These are phyloP conservation scores for Palythoa grandis DNA, from an alignment of 92 coral and sea anemone species.

Conservation along the genomic window DNA sequence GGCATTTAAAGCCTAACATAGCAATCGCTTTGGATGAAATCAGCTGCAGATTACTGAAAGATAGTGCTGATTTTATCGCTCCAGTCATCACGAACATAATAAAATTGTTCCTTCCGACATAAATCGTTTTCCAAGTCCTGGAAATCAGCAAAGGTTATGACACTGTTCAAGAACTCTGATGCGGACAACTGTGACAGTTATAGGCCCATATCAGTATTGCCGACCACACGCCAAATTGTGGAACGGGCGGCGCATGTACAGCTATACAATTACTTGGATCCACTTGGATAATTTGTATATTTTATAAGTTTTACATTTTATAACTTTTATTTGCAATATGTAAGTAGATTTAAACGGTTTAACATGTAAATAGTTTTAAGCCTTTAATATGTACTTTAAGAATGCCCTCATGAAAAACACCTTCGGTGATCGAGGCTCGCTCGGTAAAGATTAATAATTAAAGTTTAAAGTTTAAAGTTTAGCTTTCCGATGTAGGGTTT, in stretches of 20 bases:
- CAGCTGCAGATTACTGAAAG: slow-evolving; percentile 52
- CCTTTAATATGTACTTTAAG: too few species aligned
- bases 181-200: slow-evolving; percentile 15
- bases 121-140: slow-evolving; percentile 32
- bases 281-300: too few species aligned
- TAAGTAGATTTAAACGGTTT: too few species aligned
- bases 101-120: slow-evolving; percentile 29
- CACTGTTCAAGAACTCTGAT: slow-evolving; percentile 33
- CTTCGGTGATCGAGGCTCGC: too few species aligned
- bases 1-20: slow-evolving; percentile 45
- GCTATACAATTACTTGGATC: neutral
- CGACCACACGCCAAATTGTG: slow-evolving; percentile 10
- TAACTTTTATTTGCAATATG: too few species aligned
- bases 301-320: too few species aligned
- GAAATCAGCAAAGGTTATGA: slow-evolving; percentile 40
- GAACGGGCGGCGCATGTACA: slow-evolving; percentile 6
- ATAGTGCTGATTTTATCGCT: slow-evolving; percentile 1
- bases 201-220: slow-evolving; percentile 40
- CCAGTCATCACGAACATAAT: slow-evolving; percentile 15
- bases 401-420: too few species aligned
- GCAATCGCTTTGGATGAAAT: slow-evolving; percentile 58
- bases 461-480: too few species aligned
- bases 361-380: too few species aligned
- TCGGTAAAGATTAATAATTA: too few species aligned
- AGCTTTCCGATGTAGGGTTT: too few species aligned